Evolutionary conservation across 2,888 invertebrate species (phyloP), one percentile per base, ranked within the genome.

Genomic region (Timandra comae): DNA sequence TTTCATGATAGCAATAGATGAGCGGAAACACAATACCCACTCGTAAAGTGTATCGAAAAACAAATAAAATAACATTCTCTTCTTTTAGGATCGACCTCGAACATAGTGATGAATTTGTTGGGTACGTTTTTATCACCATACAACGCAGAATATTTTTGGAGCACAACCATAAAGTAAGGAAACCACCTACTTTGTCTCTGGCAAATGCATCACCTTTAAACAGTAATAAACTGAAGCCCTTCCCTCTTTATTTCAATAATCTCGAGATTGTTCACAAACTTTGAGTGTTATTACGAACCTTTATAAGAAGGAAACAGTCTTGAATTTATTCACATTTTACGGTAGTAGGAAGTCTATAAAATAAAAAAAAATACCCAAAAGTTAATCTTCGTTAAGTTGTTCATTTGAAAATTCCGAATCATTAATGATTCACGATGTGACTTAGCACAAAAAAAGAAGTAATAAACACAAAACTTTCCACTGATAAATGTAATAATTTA

Each of bases 231-330:
- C 63, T 56, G 55, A 5, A 55, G 55, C 53, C 56, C 50, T 54
- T 50, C 53, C 49, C 63, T 69, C 24, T 76, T 74, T 69, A 68
- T 69, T 79, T 76, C 74, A 73, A 76, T 75, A 73, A 65, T 60
- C 61, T 59, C 54, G 51, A 53, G 56, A 55, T 63, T 58, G 57
- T 68, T 63, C 49, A 46, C 47, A 52, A 71, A 66, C 55, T 73
- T 72, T 60, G 53, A 65, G 62, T 62, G 63, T 68, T 73, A 68
- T 73, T 66, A 64, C 52, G 49, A 16, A 47, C 57, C 52, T 62
- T 60, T 51, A 62, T 56, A 63, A 66, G 59, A 63, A 56, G 53
- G 49, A 47, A 58, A 56, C 46, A 39, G 36, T 41, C 27, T 16
- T 30, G 38, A 24, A 28, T 41, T 44, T 41, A 29, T 41, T 37